Percentiles rank a stretch among this genome's conserved stretches.
These are phyloP conservation scores for Neosilurus mollespiculum DNA, from an alignment of 2,797 vertebrate genomes.

Conservation along the genomic window DNA sequence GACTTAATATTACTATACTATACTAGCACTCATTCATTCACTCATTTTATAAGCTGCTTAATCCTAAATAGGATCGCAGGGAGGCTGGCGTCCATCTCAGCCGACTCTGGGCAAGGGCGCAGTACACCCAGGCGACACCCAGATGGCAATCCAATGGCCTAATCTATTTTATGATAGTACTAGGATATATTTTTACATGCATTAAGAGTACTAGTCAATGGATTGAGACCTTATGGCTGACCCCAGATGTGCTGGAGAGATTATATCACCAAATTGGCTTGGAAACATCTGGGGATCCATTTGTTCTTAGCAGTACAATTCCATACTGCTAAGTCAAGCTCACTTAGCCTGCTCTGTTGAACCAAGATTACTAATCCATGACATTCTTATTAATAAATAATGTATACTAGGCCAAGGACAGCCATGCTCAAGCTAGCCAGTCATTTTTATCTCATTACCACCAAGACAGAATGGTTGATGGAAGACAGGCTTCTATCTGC, in stretches of 20 bases:
- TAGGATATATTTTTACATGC: neutral
- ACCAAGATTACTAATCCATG: neutral
- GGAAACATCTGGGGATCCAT: too few relatives aligned
- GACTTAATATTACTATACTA: too few relatives aligned
- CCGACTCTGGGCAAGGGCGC: too few relatives aligned
- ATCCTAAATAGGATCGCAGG: too few relatives aligned
- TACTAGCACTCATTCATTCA: too few relatives aligned
- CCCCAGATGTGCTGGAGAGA: neutral
- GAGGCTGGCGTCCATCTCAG: too few relatives aligned
- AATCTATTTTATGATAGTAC: neutral
- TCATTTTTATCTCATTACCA: constrained; percentile 21
- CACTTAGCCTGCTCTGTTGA: neutral
- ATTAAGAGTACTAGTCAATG: neutral
- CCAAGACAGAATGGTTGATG: neutral
- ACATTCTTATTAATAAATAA: constrained; percentile 11
- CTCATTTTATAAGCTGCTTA: too few relatives aligned
- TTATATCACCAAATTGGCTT: neutral
- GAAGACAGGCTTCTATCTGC: constrained; percentile 24
- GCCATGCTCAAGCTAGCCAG: neutral
- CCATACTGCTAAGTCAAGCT: neutral
- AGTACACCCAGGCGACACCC: too few relatives aligned
- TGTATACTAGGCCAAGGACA: neutral
- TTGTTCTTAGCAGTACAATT: too few relatives aligned
- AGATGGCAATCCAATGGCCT: too few relatives aligned
- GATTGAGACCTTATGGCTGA: neutral